phyloP scores from a whole-genome alignment of 2,113 vertebrate species.

The Eptesicus fuscus region DNA sequence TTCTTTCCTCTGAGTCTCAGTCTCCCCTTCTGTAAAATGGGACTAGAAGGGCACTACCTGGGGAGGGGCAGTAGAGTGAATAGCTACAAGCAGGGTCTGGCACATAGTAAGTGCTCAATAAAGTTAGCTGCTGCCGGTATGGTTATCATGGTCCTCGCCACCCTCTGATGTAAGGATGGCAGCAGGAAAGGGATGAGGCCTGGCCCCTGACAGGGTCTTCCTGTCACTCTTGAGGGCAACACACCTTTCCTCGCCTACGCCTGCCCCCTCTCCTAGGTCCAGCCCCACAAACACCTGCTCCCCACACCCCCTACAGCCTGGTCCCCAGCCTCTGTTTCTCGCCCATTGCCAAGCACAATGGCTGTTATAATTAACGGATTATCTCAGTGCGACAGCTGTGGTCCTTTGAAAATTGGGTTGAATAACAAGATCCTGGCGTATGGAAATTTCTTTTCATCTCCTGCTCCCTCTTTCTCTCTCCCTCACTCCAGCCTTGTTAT shows the following conservation, averaged over 20 bases:
- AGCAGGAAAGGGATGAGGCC: not conserved
- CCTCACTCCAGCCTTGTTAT: constrained; percentile 53
- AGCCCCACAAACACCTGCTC: not conserved
- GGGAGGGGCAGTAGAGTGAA: not conserved
- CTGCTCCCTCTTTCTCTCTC: constrained; percentile 75
- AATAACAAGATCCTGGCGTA: constrained; percentile 85
- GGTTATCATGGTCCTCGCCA: not conserved
- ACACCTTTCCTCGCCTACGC: constrained; percentile 53
- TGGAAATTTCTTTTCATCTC: constrained; percentile 85
- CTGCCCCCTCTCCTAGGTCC: constrained; percentile 57
- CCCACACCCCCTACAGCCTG: constrained; percentile 70
- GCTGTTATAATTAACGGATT: constrained; percentile 89
- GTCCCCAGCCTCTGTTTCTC: constrained; percentile 79
- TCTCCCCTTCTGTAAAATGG: not conserved
- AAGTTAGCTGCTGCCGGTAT: not conserved
- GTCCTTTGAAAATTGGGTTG: constrained; percentile 88
- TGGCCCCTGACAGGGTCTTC: not conserved
- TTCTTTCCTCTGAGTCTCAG: not conserved
- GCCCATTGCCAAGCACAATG: constrained; percentile 85
- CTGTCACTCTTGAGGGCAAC: not conserved
- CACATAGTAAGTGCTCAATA: constrained; percentile 20
- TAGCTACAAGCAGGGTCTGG: not conserved
- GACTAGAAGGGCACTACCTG: not conserved
- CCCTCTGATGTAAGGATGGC: not conserved
- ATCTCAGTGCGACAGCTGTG: constrained; percentile 87